Conservation (phyloP, 2,797 vertebrate species). For the Rhinella marina region DNA sequence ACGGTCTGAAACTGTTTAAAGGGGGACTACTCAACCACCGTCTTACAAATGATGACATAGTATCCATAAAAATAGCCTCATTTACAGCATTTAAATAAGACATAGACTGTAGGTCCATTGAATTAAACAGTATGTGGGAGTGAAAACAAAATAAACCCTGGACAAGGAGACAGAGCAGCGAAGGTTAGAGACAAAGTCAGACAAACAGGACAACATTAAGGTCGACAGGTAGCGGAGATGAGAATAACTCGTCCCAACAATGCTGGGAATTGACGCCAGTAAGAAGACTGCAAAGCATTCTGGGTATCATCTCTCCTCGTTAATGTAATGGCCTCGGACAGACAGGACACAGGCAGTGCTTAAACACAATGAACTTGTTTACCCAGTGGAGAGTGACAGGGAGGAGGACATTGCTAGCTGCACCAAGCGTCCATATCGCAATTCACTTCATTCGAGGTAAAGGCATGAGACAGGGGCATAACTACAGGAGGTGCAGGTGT, state of each 20-base stretch:
- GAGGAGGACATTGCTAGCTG: constrained; percentile 17
- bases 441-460: no score
- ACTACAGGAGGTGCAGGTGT: no score
- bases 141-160: background rate
- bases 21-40: no score
- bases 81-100: background rate
- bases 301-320: constrained; percentile 53
- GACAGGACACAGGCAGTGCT: constrained; percentile 34
- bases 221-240: constrained; percentile 54
- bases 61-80: background rate
- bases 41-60: background rate
- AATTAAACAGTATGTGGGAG: background rate
- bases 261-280: constrained; percentile 43
- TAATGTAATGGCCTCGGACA: constrained; percentile 52
- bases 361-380: constrained; percentile 58
- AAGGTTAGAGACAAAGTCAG: constrained; percentile 44
- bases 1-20: no score
- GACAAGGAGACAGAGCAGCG: background rate
- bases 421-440: background rate
- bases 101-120: background rate
- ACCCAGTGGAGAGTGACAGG: constrained; percentile 37
- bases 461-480: no score
- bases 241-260: constrained; percentile 49
- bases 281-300: constrained; percentile 22
- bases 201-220: constrained; percentile 50